Percentiles rank a stretch among this genome's conserved stretches.
Conservation (phyloP, 2,797 vertebrate species). For the Glyptemys insculpta region DNA sequence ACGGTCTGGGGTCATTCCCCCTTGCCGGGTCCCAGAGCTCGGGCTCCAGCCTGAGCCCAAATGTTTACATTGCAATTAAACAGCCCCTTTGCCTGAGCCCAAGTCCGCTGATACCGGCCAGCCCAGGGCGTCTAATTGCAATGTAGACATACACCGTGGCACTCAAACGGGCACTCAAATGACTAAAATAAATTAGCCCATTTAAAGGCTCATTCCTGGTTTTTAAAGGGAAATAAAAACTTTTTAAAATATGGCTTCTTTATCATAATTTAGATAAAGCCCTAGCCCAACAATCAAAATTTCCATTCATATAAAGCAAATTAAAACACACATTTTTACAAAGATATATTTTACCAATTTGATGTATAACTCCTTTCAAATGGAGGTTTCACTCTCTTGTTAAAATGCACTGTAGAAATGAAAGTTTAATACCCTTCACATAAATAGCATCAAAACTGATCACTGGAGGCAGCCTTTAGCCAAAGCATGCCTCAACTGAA, state of each 20-base stretch:
- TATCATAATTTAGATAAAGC: background rate
- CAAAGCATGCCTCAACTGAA: no score
- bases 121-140: background rate
- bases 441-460: background rate
- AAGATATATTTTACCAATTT: background rate
- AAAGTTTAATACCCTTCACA: background rate
- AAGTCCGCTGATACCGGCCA: background rate
- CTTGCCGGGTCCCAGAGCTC: background rate
- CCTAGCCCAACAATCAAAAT: background rate
- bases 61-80: background rate
- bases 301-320: background rate
- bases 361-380: background rate
- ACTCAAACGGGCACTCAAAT: background rate
- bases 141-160: background rate
- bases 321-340: background rate
- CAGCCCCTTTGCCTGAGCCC: background rate
- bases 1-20: background rate
- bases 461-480: background rate
- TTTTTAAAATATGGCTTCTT: background rate
- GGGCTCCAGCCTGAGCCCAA: background rate
- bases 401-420: background rate
- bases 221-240: background rate
- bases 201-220: background rate
- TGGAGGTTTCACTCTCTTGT: background rate
- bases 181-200: background rate